A percentile compares a stretch with the other conserved stretches of the same genome.
These are phyloP conservation scores for Meghimatium bilineatum DNA, from an alignment of 2,888 invertebrate species.

Conservation along the genomic window DNA sequence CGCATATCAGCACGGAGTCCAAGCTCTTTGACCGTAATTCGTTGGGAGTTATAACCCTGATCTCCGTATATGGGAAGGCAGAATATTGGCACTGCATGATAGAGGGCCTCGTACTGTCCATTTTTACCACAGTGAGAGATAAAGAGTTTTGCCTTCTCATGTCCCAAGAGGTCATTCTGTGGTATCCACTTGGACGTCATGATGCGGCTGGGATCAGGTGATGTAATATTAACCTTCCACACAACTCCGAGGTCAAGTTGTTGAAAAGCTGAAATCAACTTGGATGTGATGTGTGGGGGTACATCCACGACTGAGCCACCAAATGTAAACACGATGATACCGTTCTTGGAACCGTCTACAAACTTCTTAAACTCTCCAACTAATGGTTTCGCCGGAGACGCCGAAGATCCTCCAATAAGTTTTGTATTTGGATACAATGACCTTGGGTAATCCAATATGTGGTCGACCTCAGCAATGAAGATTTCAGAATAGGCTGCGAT, in stretches of 20 bases:
- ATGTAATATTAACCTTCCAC: constrained; percentile 48
- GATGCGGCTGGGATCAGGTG: constrained; percentile 49
- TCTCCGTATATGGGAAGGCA: constrained; percentile 59
- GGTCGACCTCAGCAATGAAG: constrained; percentile 55
- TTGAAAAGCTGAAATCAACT: constrained; percentile 48
- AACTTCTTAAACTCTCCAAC: constrained; percentile 52
- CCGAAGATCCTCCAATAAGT: constrained; percentile 57
- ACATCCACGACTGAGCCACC: constrained; percentile 53
- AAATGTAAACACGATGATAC: constrained; percentile 58
- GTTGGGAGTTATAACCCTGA: constrained; percentile 48
- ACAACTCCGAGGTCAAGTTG: constrained; percentile 50
- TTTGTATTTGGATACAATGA: constrained; percentile 56
- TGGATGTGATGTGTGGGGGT: constrained; percentile 38
- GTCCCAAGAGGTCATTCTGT: constrained; percentile 61
- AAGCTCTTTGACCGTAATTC: constrained; percentile 37
- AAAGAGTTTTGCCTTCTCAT: constrained; percentile 57
- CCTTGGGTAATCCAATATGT: constrained; percentile 55
- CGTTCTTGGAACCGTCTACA: constrained; percentile 45
- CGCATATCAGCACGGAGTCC: constrained; percentile 19
- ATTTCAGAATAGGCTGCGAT: constrained; percentile 45
- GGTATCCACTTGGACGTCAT: constrained; percentile 58
- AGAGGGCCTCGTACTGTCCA: constrained; percentile 63
- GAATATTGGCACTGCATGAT: constrained; percentile 63
- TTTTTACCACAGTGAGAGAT: constrained; percentile 64
- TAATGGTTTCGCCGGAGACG: constrained; percentile 53